These are phyloP conservation scores for Timema cristinae DNA, from an alignment of 2,888 invertebrate species.

Conservation along the genomic window DNA sequence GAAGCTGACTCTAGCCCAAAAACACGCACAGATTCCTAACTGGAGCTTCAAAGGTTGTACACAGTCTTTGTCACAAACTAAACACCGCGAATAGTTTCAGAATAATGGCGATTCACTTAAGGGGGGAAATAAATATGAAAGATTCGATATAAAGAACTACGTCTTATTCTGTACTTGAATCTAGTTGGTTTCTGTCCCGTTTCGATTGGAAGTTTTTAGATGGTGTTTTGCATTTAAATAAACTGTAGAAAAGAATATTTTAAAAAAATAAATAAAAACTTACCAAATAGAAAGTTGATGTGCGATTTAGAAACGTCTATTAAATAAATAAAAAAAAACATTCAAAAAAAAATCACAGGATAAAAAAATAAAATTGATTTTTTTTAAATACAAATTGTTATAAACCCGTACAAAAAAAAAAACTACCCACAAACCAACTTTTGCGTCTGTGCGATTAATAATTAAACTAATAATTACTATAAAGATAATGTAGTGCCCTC, in stretches of 20 bases:
- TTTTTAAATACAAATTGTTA: too few relatives aligned
- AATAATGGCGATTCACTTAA: too few relatives aligned
- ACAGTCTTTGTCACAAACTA: slow-evolving; percentile 12
- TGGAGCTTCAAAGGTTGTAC: slow-evolving; percentile 4
- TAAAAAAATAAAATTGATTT: neutral
- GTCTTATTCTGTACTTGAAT: too few relatives aligned
- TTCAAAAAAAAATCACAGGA: slow-evolving; percentile 8
- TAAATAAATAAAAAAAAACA: slow-evolving; percentile 5
- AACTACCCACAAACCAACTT: too few relatives aligned
- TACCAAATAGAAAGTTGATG: slow-evolving; percentile 5
- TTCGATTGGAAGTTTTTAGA: neutral
- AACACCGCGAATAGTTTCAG: neutral
- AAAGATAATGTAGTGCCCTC: neutral
- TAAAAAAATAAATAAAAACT: neutral
- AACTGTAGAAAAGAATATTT: slow-evolving; percentile 11
- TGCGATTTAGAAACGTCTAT: slow-evolving; percentile 11
- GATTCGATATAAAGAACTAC: too few relatives aligned
- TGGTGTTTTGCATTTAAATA: slow-evolving; percentile 6
- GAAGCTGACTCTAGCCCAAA: neutral
- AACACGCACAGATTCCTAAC: too few relatives aligned
- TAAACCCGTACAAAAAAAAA: too few relatives aligned
- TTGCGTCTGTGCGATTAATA: slow-evolving; percentile 12
- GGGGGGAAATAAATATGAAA: too few relatives aligned
- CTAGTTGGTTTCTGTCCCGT: neutral
- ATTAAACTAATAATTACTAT: slow-evolving; percentile 1